phyloP scores from a whole-genome alignment of 2,797 vertebrate genomes.

The Pseudochromis fuscus region DNA sequence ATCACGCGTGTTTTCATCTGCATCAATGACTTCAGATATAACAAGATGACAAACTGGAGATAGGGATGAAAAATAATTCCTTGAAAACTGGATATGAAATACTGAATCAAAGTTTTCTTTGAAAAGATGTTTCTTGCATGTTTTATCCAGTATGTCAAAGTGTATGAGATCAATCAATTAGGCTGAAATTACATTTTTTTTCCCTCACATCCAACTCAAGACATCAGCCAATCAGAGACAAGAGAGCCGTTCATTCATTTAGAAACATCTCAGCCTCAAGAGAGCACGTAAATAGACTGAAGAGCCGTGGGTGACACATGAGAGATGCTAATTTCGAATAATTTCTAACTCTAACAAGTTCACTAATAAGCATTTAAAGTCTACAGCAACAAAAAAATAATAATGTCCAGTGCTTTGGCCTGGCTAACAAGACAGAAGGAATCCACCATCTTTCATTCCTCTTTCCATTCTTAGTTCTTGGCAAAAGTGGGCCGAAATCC shows the following conservation, averaged over 20 bases:
- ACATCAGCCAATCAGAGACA: background rate
- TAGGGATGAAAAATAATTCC: background rate
- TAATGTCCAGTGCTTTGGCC: background rate
- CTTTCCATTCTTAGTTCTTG: constrained; percentile 64
- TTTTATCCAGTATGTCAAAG: background rate
- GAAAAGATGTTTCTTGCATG: too few relatives aligned
- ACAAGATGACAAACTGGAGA: background rate
- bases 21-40: constrained; percentile 4
- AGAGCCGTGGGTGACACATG: background rate
- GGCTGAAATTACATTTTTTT: background rate
- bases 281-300: background rate
- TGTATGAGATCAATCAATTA: background rate
- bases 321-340: background rate
- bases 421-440: constrained; percentile 38
- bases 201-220: background rate
- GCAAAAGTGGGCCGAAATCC: constrained; percentile 54
- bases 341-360: background rate
- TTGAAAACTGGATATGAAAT: constrained; percentile 10
- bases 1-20: background rate
- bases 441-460: constrained; percentile 44
- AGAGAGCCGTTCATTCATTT: constrained; percentile 2
- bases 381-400: background rate
- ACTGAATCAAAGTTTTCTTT: background rate
- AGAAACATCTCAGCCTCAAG: constrained; percentile 16
- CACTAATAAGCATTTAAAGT: background rate